Conservation (phyloP, 2,113 vertebrate genomes). For the Pitta sordida region DNA sequence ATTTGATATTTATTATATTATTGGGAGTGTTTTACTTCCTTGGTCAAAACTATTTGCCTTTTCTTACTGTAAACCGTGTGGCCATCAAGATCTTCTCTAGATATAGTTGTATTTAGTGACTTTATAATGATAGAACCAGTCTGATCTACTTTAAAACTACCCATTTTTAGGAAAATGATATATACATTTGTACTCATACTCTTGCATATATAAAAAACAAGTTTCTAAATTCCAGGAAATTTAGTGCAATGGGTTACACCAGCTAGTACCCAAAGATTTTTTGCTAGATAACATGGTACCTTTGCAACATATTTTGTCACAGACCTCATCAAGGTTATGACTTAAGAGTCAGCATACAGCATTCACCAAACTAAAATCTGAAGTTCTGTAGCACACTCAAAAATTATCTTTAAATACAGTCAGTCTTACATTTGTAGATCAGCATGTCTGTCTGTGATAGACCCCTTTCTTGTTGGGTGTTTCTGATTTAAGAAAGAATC, state of each 20-base stretch:
- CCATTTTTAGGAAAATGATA: background rate
- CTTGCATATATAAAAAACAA: background rate
- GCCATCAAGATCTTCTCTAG: background rate
- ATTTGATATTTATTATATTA: background rate
- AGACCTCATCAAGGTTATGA: background rate
- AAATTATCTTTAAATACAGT: background rate
- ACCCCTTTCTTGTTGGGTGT: background rate
- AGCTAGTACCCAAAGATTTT: background rate
- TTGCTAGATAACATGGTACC: background rate
- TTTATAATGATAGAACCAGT: background rate
- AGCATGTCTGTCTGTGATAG: background rate
- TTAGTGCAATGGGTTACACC: background rate
- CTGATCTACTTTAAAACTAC: background rate
- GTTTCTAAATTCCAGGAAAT: background rate
- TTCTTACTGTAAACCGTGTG: background rate
- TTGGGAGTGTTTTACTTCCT: background rate
- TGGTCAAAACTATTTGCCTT: background rate
- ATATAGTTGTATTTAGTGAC: background rate
- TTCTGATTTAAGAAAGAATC: background rate
- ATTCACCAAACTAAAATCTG: background rate
- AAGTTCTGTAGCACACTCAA: background rate
- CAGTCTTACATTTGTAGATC: background rate
- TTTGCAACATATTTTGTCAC: background rate
- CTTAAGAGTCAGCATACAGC: background rate
- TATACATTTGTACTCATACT: background rate